Percentiles rank a stretch among this genome's conserved stretches.
Conservation (phyloP, 2,888 invertebrate species). For the Papilio demoleus region DNA sequence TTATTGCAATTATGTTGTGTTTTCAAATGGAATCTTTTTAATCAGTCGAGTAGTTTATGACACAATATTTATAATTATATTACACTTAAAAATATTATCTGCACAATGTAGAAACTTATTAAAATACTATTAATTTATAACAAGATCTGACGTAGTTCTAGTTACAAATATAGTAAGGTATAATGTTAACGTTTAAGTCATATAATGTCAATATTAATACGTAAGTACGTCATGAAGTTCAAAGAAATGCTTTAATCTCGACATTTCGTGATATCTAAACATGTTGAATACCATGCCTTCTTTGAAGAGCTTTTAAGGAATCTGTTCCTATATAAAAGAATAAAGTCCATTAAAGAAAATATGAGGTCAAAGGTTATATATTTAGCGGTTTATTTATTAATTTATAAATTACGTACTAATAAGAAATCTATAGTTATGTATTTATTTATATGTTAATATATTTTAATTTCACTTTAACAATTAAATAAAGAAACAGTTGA, state of each 20-base stretch:
- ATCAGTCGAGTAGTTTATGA: too few relatives aligned
- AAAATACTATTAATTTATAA: too few relatives aligned
- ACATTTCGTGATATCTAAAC: conserved; percentile 12
- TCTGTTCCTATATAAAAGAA: conserved; percentile 28
- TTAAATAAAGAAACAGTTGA: background rate
- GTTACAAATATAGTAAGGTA: too few relatives aligned
- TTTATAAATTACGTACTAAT: background rate
- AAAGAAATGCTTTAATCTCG: conserved; percentile 12
- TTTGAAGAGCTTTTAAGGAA: conserved; percentile 31
- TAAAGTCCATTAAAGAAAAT: conserved; percentile 20
- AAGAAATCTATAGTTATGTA: too few relatives aligned
- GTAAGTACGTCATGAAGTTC: conserved; percentile 4
- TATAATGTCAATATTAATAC: background rate
- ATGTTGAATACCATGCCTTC: conserved; percentile 19
- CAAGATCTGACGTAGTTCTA: too few relatives aligned
- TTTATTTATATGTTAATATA: conserved; percentile 27
- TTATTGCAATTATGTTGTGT: too few relatives aligned
- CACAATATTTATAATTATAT: too few relatives aligned
- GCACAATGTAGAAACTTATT: too few relatives aligned
- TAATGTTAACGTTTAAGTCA: background rate
- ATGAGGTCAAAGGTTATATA: background rate
- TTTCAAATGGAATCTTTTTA: too few relatives aligned
- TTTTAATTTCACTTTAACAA: background rate
- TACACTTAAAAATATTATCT: too few relatives aligned
- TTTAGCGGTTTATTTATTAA: background rate